Base-by-base conservation (phyloP, 2,797 vertebrate genomes). In the Microctenopoma lineatum region DNA sequence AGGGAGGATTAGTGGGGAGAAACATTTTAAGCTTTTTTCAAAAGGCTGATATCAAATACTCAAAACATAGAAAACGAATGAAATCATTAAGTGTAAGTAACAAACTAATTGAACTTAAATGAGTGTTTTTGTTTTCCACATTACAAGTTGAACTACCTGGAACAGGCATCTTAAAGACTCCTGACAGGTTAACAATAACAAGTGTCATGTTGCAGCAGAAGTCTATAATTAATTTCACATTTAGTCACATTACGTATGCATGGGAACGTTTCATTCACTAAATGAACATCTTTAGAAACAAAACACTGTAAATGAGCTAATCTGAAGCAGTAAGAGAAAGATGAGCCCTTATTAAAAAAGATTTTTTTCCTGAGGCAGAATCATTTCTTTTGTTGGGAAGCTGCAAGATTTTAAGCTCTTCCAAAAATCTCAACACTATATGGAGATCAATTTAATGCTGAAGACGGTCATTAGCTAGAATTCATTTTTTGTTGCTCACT, bases 251-350 rank as follows among this genome's bases (percentile, higher is more conserved):
- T 63, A 64, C 27, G 70, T 54, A 73, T 64, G 58, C 58, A 62
- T 4, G 71, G 18, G 60, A 42, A 58, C 48, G 66, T 68, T 15
- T 14, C 56, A 18, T 60, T 53, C 13, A 76, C 75, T 47, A 59
- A 61, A 75, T 44, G 53, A 64, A 69, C 39, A 38, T 47, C 65
- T 71, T 74, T 57, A 44, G 18, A 65, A 71, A 29, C 52, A 64
- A 83, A 83, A 68, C 38, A 46, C 7, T 73, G 36, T 66, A 75
- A 80, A 77, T 71, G 34, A 75, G 70, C 41, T 65, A 1, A 71
- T 70, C 65, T 75, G 27, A 65, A 32, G 44, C 45, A 45, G 57
- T 45, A 18, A 14, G 25, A 77, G 41, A 15, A 25, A 59, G 57
- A 36, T 67, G 34, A 78, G 54, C 21, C 8, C 41, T 75, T 38